These are phyloP conservation scores for Enteromius fasciolatus DNA, from an alignment of 2,797 vertebrate species.

Conservation along the genomic window DNA sequence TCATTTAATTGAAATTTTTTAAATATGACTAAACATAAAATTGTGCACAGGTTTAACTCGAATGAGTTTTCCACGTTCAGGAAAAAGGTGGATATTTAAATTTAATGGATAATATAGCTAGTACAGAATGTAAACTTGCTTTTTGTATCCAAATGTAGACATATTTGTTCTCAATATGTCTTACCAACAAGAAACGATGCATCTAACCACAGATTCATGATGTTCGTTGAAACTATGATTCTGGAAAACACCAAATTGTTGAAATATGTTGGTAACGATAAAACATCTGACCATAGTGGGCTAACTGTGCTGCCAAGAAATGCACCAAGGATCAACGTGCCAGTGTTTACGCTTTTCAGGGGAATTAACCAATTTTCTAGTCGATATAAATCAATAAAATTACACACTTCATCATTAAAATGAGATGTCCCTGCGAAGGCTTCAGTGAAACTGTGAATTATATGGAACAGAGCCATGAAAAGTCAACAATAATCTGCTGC, in stretches of 20 bases:
- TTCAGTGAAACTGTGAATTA: slow-evolving; percentile 40
- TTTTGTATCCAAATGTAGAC: neutral
- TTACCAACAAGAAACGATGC: neutral
- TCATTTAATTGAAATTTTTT: neutral
- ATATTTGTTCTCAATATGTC: neutral
- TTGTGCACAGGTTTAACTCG: no score
- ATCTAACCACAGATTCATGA: neutral
- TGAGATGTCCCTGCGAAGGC: neutral
- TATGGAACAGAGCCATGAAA: slow-evolving; percentile 42
- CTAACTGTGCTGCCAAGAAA: neutral
- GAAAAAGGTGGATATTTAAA: neutral
- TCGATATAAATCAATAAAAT: neutral
- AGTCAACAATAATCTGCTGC: slow-evolving; percentile 2
- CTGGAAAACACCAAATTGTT: neutral
- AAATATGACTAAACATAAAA: neutral
- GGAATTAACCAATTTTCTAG: neutral
- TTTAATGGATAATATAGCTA: neutral
- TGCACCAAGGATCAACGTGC: neutral
- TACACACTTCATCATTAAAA: slow-evolving; percentile 15
- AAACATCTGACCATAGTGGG: neutral
- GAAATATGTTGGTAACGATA: neutral
- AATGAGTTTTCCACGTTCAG: neutral
- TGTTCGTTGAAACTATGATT: neutral
- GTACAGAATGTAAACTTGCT: neutral
- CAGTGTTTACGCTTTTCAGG: neutral